Percentiles rank a stretch among this genome's conserved stretches.
phyloP scores from a whole-genome alignment of 2,888 invertebrate species.

The Gasteruption jaculator region DNA sequence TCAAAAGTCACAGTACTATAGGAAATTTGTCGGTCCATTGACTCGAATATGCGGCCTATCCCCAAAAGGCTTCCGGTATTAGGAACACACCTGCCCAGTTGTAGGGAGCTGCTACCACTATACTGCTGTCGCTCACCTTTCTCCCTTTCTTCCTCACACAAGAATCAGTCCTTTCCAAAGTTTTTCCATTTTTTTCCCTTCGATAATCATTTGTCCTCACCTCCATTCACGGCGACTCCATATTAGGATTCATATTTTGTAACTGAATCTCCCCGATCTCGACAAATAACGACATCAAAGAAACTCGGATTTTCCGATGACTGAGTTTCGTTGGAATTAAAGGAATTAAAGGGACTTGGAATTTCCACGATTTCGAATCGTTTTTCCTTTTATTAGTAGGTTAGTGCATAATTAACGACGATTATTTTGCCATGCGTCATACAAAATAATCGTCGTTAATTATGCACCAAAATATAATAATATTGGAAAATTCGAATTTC shows the following conservation, averaged over 20 bases:
- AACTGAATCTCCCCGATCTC: not conserved
- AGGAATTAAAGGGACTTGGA: no score
- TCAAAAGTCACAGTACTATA: slow-evolving; percentile 49
- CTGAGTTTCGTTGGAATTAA: no score
- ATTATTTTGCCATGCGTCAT: no score
- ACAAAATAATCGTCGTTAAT: no score
- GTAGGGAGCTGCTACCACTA: slow-evolving; percentile 23
- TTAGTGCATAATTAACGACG: no score
- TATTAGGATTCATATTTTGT: not conserved
- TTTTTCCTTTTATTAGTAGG: no score
- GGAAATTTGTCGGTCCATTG: slow-evolving; percentile 50
- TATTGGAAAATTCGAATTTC: no score
- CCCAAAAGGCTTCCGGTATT: slow-evolving; percentile 49
- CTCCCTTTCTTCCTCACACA: not conserved
- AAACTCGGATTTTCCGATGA: no score
- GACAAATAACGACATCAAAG: no score
- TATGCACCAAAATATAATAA: no score
- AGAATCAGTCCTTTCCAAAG: slow-evolving; percentile 4
- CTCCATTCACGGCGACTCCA: not conserved
- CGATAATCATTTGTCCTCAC: not conserved
- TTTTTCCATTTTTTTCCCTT: slow-evolving; percentile 4
- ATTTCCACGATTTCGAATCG: no score
- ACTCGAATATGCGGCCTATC: slow-evolving; percentile 38
- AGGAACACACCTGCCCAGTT: slow-evolving; percentile 45
- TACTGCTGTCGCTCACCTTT: no score